Evolutionary conservation across 2,113 vertebrate species (phyloP).

Genomic region (Scolopax mira): DNA sequence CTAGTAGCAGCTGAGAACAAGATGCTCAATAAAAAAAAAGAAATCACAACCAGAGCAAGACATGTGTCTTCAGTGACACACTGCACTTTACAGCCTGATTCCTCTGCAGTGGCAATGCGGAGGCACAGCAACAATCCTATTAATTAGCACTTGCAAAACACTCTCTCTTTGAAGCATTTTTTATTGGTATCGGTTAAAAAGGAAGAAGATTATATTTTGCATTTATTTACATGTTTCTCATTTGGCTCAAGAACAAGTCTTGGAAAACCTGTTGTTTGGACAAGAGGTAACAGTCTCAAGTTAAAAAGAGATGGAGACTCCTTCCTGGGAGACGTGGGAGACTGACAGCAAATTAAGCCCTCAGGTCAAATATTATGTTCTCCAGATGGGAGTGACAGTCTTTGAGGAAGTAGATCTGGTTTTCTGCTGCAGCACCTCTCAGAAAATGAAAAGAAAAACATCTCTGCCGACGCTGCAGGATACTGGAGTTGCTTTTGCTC

Average conservation of each 20-base stretch:
- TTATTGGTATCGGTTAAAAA: not conserved
- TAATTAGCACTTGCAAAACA: not conserved
- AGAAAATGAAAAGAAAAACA: constrained; percentile 23
- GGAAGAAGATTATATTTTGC: not conserved
- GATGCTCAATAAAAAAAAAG: not conserved
- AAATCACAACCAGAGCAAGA: not conserved
- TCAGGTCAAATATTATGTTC: constrained; percentile 12
- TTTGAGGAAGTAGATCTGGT: constrained; percentile 45
- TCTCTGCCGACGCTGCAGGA: not conserved
- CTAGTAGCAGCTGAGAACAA: constrained; percentile 51
- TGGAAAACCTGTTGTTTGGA: not conserved
- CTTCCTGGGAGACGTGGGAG: constrained; percentile 12
- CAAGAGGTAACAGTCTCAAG: not conserved
- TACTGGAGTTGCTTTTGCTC: not conserved
- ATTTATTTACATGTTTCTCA: not conserved
- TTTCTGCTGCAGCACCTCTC: constrained; percentile 43
- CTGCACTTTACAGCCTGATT: not conserved
- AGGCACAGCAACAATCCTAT: not conserved
- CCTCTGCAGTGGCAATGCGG: not conserved
- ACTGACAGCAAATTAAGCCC: constrained; percentile 3
- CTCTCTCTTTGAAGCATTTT: not conserved
- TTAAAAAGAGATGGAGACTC: not conserved
- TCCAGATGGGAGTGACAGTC: constrained; percentile 38
- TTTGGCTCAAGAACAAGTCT: not conserved
- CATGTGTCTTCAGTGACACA: not conserved